These are phyloP conservation scores for Reticulitermes lucifugus DNA, from an alignment of 2,888 invertebrate genomes.

Conservation along the genomic window DNA sequence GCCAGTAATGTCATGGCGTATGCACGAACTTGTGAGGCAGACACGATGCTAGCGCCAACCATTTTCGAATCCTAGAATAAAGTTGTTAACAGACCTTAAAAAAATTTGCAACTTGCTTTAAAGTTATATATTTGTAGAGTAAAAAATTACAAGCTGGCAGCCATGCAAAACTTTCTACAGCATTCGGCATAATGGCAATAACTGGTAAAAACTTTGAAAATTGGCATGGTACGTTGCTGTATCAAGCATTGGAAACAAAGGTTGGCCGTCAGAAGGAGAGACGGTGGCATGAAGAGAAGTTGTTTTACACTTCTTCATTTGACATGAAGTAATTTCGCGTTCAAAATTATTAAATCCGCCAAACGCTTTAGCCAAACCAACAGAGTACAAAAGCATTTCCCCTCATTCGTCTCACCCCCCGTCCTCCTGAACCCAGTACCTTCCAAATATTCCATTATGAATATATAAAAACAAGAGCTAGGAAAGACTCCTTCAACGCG, in stretches of 20 bases:
- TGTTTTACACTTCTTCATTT: slow-evolving; percentile 4
- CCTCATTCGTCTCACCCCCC: background rate
- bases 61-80: too few species aligned
- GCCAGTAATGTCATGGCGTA: too few species aligned
- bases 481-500: background rate
- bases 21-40: too few species aligned
- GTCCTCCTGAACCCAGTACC: background rate
- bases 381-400: too few species aligned
- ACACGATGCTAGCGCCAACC: too few species aligned
- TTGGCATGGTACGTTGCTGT: background rate
- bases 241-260: background rate
- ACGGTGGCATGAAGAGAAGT: slow-evolving; percentile 11
- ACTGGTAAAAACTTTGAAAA: too few species aligned
- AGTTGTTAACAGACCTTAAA: too few species aligned
- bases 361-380: background rate
- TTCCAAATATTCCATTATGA: background rate
- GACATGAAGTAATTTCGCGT: slow-evolving; percentile 35
- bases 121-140: too few species aligned
- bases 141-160: too few species aligned
- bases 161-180: too few species aligned
- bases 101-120: too few species aligned
- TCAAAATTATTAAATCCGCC: slow-evolving; percentile 23
- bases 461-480: background rate
- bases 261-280: background rate
- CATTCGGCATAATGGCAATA: too few species aligned